phyloP scores from a whole-genome alignment of 2,113 vertebrate species.

The Vulpes vulpes region DNA sequence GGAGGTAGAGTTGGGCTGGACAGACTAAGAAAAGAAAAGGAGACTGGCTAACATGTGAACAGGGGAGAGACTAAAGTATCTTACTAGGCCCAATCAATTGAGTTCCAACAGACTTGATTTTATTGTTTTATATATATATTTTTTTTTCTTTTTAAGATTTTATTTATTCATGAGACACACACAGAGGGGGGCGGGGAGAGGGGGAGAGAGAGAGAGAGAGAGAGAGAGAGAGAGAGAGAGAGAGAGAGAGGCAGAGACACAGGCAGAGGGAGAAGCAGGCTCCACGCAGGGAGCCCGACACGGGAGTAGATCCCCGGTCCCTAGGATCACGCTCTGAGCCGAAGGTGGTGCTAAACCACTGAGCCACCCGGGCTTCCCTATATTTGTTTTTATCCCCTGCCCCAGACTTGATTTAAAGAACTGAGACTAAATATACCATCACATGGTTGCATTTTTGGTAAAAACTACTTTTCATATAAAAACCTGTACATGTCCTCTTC shows the following conservation, averaged over 20 bases:
- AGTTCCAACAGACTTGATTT: background rate
- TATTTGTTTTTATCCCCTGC: no score
- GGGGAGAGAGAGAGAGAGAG: no score
- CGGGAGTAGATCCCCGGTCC: no score
- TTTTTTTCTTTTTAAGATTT: background rate
- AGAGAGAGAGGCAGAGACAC: no score
- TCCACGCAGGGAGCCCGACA: no score
- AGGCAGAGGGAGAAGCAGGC: no score
- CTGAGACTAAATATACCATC: background rate
- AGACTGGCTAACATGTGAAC: background rate
- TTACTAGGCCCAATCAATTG: background rate
- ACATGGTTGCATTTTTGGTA: background rate
- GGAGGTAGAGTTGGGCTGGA: background rate
- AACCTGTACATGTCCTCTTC: conserved; percentile 40
- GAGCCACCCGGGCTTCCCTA: no score
- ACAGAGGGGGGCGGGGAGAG: no score
- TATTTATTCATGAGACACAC: no score
- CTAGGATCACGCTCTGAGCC: no score
- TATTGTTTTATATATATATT: background rate
- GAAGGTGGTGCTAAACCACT: no score
- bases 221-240: no score
- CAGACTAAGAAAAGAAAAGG: background rate
- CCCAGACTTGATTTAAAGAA: background rate
- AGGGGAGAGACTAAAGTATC: background rate
- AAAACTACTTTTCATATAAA: conserved; percentile 40